Evolutionary conservation across 2,113 vertebrate genomes (phyloP).

Genomic region (Prietella phreatophila): DNA sequence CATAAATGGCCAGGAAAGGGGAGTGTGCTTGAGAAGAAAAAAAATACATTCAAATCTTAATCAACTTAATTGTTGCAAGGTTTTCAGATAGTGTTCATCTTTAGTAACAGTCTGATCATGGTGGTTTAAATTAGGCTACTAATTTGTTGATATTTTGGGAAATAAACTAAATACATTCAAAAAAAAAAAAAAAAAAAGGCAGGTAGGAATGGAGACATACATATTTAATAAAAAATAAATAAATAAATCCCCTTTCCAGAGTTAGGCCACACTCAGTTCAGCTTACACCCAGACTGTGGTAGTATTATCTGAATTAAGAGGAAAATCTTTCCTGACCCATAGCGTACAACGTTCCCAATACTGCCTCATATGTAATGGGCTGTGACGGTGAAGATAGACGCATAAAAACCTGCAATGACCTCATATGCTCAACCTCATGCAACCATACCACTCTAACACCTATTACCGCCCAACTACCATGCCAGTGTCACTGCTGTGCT

Average conservation of each 20-base stretch:
- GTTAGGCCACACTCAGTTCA: background rate
- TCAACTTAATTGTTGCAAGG: background rate
- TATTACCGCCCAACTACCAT: background rate
- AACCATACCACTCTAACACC: background rate
- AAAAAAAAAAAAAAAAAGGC: too few species aligned
- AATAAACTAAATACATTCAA: background rate
- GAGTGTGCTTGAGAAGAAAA: background rate
- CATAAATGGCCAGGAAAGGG: too few species aligned
- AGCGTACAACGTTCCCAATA: background rate
- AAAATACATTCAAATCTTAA: background rate
- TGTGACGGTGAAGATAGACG: background rate
- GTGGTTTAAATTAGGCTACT: background rate
- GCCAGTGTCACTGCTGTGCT: background rate
- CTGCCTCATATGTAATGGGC: background rate
- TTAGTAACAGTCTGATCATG: background rate
- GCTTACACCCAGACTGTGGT: background rate
- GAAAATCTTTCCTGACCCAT: background rate
- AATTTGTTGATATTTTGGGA: background rate
- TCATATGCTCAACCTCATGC: background rate
- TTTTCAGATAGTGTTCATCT: background rate
- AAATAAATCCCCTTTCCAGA: background rate
- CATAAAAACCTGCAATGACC: background rate
- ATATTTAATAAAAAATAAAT: background rate
- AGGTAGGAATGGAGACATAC: too few species aligned
- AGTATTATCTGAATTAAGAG: background rate